Evolutionary conservation across 2,888 invertebrate genomes (phyloP).

Genomic region (Pachymerium ferrugineum): DNA sequence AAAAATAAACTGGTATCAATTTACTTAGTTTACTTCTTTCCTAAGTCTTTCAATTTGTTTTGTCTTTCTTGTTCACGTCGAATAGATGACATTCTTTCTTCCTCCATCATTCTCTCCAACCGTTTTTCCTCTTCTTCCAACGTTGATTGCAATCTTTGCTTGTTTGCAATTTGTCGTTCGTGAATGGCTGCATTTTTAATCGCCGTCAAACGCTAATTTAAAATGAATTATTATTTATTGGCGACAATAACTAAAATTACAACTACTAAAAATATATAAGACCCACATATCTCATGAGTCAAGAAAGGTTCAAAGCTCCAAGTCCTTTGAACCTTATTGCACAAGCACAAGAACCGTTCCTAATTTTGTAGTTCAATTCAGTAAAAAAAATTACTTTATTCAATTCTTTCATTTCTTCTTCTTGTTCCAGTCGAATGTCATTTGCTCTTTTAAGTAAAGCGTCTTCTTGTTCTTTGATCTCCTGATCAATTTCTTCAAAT

Average conservation of each 20-base stretch:
- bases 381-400: background rate
- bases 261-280: no score
- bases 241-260: no score
- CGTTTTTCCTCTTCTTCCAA: background rate
- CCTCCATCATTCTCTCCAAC: constrained; percentile 1
- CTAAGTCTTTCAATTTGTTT: background rate
- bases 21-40: background rate
- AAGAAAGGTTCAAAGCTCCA: no score
- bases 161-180: background rate
- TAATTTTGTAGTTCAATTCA: no score
- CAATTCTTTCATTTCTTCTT: constrained; percentile 14
- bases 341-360: no score
- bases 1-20: background rate
- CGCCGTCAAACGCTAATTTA: background rate
- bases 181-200: constrained; percentile 12
- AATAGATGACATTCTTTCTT: background rate
- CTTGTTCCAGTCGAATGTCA: background rate
- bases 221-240: no score
- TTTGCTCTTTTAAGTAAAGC: background rate
- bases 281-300: no score
- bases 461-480: background rate
- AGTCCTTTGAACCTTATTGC: no score
- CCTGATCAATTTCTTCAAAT: background rate
- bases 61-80: background rate
- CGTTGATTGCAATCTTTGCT: background rate